Base-by-base conservation (phyloP, 1,140 invertebrate genomes). In the Neodiprion pinetum region DNA sequence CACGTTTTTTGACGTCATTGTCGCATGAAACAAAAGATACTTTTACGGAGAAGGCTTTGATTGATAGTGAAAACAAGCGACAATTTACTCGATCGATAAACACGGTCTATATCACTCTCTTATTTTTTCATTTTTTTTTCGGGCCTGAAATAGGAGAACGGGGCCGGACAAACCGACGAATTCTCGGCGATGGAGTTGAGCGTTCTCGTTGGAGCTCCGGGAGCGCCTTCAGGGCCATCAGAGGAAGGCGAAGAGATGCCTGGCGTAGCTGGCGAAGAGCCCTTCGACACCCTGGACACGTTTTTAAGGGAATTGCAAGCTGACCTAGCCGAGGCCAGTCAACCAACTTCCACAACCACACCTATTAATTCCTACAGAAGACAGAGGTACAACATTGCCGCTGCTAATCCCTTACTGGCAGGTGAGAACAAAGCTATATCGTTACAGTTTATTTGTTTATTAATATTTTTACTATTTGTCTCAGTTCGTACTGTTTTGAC, bases 401-500 rank as follows among this genome's bases (percentile, higher is more conserved):
- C 94, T 0, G 93, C 93, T 14, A 96, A 96, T 86, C 95, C 95
- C 49, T 88, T 96, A 66, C 88, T 96, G 76, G 95, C 95, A 84
- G 91, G 91, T 92, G 83, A 83, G 83, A 84, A n/a, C 21, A 71
- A 10, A n/a, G 71, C n/a, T 14, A 14, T 14, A 14, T 14, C 61
- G 12, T 65, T 65, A 21, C 61, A 65, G 17, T 14, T 14, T 65
- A 21, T 3, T 65, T 65, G 4, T 14, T 14, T 5, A 14, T 11
- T 67, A 7, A 66, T 72, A 40, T 23, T 1, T 65, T 47, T 78
- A 78, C 69, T 75, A 67, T 72, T 48, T 2, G 47, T 28, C 47
- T 50, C 21, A 53, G 1, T 50, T 70, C 48, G 61, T 40, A 17
- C 5, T 28, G 49, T 73, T 49, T 3, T 69, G 11, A 69, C 1